Percentiles rank a stretch among this genome's conserved stretches.
These are phyloP conservation scores for Emydura subglobosa DNA, from an alignment of 2,113 vertebrate genomes.

Conservation along the genomic window DNA sequence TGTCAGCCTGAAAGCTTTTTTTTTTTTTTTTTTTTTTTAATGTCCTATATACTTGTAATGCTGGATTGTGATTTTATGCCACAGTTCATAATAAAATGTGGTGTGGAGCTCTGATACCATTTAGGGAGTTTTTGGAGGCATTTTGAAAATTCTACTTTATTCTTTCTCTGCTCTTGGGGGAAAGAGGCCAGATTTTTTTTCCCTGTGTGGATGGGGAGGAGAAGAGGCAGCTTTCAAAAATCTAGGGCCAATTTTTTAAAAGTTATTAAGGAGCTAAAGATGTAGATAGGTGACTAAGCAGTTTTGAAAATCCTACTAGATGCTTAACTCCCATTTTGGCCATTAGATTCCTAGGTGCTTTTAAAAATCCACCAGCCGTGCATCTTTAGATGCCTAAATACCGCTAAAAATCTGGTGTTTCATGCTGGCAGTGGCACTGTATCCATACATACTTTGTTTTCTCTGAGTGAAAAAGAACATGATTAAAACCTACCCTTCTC, in stretches of 20 bases:
- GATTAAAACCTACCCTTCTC: neutral
- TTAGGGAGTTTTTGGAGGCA: neutral
- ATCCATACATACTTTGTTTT: neutral
- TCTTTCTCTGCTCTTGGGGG: neutral
- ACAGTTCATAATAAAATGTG: neutral
- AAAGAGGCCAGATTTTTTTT: neutral
- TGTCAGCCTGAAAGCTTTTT: neutral
- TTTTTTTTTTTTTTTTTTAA: neutral
- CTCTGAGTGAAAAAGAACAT: neutral
- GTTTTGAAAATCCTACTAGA: no score
- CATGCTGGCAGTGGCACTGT: neutral
- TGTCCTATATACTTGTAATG: neutral
- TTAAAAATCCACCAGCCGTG: neutral
- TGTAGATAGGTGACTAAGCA: neutral
- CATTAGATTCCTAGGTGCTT: neutral
- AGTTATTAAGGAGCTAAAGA: neutral
- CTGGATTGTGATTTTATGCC: neutral
- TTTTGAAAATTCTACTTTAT: neutral
- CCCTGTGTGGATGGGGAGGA: neutral
- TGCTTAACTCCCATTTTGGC: neutral
- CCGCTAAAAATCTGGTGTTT: neutral
- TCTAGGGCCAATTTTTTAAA: neutral
- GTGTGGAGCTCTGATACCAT: neutral
- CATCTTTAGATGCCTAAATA: neutral
- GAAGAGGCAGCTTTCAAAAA: neutral